phyloP scores from a whole-genome alignment of 1,140 invertebrate species.

The Idris sp. region DNA sequence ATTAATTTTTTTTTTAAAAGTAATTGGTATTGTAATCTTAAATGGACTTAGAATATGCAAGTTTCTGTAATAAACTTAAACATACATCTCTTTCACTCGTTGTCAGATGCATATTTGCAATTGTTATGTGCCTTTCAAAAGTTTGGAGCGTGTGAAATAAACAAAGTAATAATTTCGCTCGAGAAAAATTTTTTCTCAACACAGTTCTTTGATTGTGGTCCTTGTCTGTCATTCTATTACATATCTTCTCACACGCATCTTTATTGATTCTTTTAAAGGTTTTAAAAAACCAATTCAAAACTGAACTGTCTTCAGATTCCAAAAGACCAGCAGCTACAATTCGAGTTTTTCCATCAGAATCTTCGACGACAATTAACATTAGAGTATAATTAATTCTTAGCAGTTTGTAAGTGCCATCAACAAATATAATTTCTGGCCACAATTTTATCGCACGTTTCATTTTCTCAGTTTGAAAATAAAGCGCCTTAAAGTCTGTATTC shows the following conservation, averaged over 20 bases:
- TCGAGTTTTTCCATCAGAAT: conserved; percentile 6
- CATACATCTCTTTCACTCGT: not conserved
- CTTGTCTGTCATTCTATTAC: conserved; percentile 24
- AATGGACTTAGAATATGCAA: conserved; percentile 35
- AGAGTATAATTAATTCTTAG: conserved; percentile 2
- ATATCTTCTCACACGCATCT: not conserved
- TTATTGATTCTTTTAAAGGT: conserved; percentile 14
- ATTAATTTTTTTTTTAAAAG: too few relatives aligned
- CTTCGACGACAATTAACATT: conserved; percentile 9
- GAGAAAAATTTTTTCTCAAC: not conserved
- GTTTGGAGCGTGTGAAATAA: conserved; percentile 33
- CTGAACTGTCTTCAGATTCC: not conserved
- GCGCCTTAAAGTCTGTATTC: not conserved
- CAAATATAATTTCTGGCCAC: conserved; percentile 25
- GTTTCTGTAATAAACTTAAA: conserved; percentile 33
- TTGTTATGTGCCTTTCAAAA: conserved; percentile 21
- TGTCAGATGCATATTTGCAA: conserved; percentile 8
- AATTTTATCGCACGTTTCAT: conserved; percentile 3
- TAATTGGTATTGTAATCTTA: conserved; percentile 34
- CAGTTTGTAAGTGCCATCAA: conserved; percentile 21
- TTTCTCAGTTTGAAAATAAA: conserved; percentile 7
- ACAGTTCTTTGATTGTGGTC: conserved; percentile 9
- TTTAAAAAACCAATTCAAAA: conserved; percentile 17
- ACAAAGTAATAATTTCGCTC: conserved; percentile 15
- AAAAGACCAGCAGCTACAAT: conserved; percentile 13